phyloP scores from a whole-genome alignment of 1,140 invertebrate species.

The Brachionus sp. region DNA sequence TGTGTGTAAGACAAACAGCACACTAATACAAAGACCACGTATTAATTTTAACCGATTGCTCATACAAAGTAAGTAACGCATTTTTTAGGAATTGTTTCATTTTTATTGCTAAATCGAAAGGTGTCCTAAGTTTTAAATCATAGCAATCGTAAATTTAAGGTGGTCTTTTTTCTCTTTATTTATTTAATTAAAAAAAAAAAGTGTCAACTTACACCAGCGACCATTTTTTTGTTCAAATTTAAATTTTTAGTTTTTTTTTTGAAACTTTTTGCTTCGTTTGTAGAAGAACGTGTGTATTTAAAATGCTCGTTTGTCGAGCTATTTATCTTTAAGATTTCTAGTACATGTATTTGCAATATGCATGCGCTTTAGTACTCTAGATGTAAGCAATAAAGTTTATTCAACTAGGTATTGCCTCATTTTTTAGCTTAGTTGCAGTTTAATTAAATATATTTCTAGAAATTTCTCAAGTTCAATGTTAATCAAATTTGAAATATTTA shows the following conservation, averaged over 20 bases:
- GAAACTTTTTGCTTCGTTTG: not conserved
- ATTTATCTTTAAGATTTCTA: not conserved
- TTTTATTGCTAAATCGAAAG: constrained; percentile 18
- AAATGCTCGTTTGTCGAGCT: not conserved
- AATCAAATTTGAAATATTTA: not conserved
- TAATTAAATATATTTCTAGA: constrained; percentile 20
- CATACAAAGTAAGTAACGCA: constrained; percentile 42
- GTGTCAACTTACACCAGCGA: constrained; percentile 44
- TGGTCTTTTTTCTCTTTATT: not conserved
- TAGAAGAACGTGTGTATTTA: constrained; percentile 23
- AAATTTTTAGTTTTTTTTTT: not conserved
- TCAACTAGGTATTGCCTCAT: not conserved
- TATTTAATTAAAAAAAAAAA: not conserved
- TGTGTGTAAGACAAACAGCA: not conserved
- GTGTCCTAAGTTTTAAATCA: constrained; percentile 45
- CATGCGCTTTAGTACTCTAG: not conserved
- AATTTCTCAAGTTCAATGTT: constrained; percentile 27
- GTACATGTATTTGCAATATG: not conserved
- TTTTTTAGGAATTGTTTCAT: constrained; percentile 36
- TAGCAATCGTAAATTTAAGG: constrained; percentile 39
- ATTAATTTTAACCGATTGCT: not conserved
- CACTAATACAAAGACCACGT: constrained; percentile 10
- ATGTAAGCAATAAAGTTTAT: not conserved
- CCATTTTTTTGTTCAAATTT: constrained; percentile 11
- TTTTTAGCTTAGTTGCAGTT: constrained; percentile 19